Percentiles rank a stretch among this genome's conserved stretches.
phyloP scores from a whole-genome alignment of 2,888 invertebrate species.

The Sicus ferrugineus region DNA sequence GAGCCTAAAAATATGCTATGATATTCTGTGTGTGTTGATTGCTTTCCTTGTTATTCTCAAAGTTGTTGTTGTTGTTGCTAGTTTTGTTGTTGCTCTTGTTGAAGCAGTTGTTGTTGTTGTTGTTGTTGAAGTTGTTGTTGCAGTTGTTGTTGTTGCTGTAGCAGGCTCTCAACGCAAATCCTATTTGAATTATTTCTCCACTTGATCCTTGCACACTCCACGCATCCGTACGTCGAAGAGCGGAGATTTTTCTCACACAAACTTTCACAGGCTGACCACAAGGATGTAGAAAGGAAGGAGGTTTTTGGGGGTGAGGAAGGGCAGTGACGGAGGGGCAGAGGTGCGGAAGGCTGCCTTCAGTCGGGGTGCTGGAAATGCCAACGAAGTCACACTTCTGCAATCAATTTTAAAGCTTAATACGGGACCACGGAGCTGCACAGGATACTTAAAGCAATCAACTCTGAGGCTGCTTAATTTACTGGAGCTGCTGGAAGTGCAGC shows the following conservation, averaged over 20 bases:
- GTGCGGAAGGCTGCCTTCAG: no score
- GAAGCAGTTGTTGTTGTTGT: constrained; percentile 23
- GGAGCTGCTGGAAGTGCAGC: no score
- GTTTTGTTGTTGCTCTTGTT: constrained; percentile 44
- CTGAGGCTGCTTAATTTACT: no score
- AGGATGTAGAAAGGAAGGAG: not conserved
- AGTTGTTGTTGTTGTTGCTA: constrained; percentile 38
- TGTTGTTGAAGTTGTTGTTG: constrained; percentile 34
- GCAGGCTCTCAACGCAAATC: constrained; percentile 46
- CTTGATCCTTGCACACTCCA: constrained; percentile 15
- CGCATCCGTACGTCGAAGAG: not conserved
- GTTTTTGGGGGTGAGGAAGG: not conserved
- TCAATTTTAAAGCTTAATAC: no score
- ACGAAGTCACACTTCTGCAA: no score
- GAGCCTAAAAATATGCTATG: constrained; percentile 22
- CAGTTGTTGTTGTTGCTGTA: constrained; percentile 44
- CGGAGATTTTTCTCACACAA: not conserved
- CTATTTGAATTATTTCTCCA: constrained; percentile 23
- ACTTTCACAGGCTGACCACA: not conserved
- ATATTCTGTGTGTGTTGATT: constrained; percentile 34
- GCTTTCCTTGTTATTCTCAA: constrained; percentile 38
- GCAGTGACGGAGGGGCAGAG: not conserved
- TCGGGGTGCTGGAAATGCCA: no score
- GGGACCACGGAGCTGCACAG: no score
- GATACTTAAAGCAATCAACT: no score